Percentiles rank a stretch among this genome's conserved stretches.
Conservation (phyloP, 92 coral and sea anemone genomes). For the Pocillopora grandis region DNA sequence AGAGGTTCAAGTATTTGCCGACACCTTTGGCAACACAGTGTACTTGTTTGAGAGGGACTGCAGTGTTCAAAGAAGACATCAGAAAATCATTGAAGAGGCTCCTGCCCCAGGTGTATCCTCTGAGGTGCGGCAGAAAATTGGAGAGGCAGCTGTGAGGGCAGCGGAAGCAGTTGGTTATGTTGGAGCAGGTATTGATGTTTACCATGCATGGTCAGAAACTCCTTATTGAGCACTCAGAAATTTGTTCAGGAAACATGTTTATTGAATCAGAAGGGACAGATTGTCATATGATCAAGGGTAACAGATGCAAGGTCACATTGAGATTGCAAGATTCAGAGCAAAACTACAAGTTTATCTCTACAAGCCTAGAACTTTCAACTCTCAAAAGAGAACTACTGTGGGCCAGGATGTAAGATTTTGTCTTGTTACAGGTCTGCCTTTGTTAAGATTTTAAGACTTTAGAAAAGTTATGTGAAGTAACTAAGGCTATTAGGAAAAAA, state of each 20-base stretch:
- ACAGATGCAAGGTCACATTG: no score
- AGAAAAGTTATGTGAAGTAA: no score
- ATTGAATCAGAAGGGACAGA: no score
- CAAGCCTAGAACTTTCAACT: no score
- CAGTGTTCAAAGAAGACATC: conserved; percentile 97
- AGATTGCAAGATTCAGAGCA: no score
- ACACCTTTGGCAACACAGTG: conserved; percentile 88
- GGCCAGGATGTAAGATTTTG: no score
- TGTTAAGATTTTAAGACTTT: no score
- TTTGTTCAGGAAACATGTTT: background rate
- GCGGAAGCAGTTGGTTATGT: conserved; percentile 99
- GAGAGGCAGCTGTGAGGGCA: conserved; percentile 98
- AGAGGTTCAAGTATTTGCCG: conserved; percentile 98
- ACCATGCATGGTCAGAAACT: background rate
- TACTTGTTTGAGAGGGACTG: conserved; percentile 98
- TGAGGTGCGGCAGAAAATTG: conserved; percentile 83
- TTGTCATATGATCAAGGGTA: no score
- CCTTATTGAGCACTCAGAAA: background rate
- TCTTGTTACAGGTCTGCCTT: no score
- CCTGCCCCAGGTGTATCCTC: conserved; percentile 96
- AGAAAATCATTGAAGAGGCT: conserved; percentile 98
- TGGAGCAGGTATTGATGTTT: conserved; percentile 82
- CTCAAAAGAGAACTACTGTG: no score
- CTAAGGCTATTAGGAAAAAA: no score
- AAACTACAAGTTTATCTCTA: no score